A percentile compares a stretch with the other conserved stretches of the same genome.
Evolutionary conservation across 2,113 vertebrate genomes (phyloP).

Genomic region (Rhynchomys soricoides): DNA sequence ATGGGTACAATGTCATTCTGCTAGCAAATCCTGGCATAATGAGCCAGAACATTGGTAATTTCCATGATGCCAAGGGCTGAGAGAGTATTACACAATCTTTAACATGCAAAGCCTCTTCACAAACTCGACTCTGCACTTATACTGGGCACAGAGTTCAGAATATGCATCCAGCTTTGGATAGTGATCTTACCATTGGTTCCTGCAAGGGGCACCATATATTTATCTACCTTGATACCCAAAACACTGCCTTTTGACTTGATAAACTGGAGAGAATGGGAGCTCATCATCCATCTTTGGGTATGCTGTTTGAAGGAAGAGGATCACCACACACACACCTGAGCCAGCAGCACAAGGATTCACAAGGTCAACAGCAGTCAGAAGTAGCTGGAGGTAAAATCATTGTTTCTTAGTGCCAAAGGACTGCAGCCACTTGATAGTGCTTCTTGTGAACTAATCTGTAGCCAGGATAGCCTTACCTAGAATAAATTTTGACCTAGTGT

Average conservation of each 20-base stretch:
- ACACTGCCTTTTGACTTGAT: neutral
- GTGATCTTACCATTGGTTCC: neutral
- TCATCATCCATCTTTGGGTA: neutral
- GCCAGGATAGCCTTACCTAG: neutral
- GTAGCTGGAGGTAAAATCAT: neutral
- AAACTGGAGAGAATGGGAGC: neutral
- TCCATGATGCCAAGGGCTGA: neutral
- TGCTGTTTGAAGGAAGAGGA: neutral
- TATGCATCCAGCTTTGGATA: no score
- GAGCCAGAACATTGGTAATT: neutral
- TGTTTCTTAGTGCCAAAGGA: neutral
- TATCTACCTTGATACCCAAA: neutral
- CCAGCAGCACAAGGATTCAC: neutral
- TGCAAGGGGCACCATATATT: neutral
- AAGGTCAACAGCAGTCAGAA: neutral
- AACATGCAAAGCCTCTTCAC: neutral
- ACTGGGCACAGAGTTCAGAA: neutral
- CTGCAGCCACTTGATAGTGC: no score
- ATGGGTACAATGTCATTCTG: neutral
- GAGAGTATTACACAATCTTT: neutral
- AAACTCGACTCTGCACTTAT: neutral
- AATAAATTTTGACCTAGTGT: fast-evolving
- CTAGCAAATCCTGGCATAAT: neutral
- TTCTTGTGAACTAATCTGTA: neutral
- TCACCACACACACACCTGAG: neutral